These are phyloP conservation scores for Lonchura striata DNA, from an alignment of 2,113 vertebrate genomes.

Conservation along the genomic window DNA sequence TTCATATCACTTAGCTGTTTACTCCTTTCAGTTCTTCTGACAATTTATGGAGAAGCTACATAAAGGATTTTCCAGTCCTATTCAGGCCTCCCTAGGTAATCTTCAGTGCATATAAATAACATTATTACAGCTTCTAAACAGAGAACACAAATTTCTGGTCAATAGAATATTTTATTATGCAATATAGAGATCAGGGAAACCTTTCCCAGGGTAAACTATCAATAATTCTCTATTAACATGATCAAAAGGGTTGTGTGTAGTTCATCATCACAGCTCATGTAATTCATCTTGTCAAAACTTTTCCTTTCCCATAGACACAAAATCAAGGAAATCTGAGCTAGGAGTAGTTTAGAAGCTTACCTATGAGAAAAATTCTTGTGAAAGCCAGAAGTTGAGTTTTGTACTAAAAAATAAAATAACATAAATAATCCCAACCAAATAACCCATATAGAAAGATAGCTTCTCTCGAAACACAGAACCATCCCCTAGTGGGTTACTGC, in stretches of 20 bases:
- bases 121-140: neutral
- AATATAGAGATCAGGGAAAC: neutral
- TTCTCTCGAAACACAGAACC: neutral
- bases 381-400: neutral
- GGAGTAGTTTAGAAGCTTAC: neutral
- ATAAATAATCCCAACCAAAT: neutral
- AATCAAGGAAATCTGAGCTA: neutral
- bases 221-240: neutral
- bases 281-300: neutral
- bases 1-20: neutral
- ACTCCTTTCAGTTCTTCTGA: neutral
- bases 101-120: neutral
- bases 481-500: neutral
- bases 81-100: neutral
- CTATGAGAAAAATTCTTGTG: neutral
- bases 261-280: neutral
- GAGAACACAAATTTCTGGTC: neutral
- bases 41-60: neutral
- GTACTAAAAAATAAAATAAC: neutral
- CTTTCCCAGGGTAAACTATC: neutral
- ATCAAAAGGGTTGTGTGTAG: neutral
- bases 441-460: neutral
- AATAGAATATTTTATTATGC: neutral
- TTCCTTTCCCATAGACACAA: neutral
- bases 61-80: neutral